These are phyloP conservation scores for Automeris io DNA, from an alignment of 2,888 invertebrate genomes.

Conservation along the genomic window DNA sequence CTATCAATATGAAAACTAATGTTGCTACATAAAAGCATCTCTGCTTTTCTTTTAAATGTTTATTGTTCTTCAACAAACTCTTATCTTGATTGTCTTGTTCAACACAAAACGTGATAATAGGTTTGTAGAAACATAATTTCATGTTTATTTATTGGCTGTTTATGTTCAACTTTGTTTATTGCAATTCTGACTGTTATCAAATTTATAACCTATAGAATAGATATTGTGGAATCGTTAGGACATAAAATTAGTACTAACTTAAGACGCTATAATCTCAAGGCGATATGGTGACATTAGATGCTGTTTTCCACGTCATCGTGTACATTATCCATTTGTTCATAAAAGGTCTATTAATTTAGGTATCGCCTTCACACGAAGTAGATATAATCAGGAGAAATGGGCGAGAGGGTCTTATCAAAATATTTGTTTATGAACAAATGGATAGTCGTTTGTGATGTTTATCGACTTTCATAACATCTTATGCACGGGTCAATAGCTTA, in stretches of 20 bases:
- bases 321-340: slow-evolving; percentile 21
- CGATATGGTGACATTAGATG: slow-evolving; percentile 36
- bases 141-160: slow-evolving; percentile 40
- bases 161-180: slow-evolving; percentile 40
- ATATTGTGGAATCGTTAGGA: slow-evolving; percentile 52
- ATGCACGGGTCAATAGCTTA: slow-evolving; percentile 43
- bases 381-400: slow-evolving; percentile 58
- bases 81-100: slow-evolving; percentile 35
- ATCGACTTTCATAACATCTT: slow-evolving; percentile 51
- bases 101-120: slow-evolving; percentile 38
- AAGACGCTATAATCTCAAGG: slow-evolving; percentile 38
- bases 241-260: slow-evolving; percentile 62
- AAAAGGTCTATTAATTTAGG: slow-evolving; percentile 30
- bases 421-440: slow-evolving; percentile 61
- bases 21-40: too few relatives aligned
- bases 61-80: slow-evolving; percentile 19
- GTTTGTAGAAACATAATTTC: slow-evolving; percentile 34
- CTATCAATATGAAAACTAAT: too few relatives aligned
- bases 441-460: slow-evolving; percentile 40
- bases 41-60: slow-evolving; percentile 13
- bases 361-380: slow-evolving; percentile 19
- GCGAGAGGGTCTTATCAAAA: slow-evolving; percentile 57
- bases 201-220: slow-evolving; percentile 58
- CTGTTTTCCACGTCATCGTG: slow-evolving; percentile 32
- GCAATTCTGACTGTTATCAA: slow-evolving; percentile 50